These are phyloP conservation scores for Pseudochaenichthys georgianus DNA, from an alignment of 2,797 vertebrate species.

Conservation along the genomic window DNA sequence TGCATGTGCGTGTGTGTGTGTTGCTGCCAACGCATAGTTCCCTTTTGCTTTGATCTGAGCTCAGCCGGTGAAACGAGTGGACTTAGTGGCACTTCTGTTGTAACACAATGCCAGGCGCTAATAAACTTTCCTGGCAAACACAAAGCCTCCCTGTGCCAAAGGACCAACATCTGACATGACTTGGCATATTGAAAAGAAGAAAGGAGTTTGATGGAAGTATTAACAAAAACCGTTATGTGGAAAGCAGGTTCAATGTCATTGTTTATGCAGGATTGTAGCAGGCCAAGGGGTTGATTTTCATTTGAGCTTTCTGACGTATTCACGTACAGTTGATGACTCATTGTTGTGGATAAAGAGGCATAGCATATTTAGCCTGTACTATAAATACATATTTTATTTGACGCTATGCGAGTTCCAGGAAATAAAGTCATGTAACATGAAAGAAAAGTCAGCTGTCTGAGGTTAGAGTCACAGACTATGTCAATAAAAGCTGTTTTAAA, in stretches of 20 bases:
- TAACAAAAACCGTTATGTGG: constrained; percentile 19
- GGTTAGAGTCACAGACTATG: constrained; percentile 34
- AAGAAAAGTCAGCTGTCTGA: constrained; percentile 38
- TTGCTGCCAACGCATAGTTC: constrained; percentile 11
- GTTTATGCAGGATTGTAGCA: constrained; percentile 19
- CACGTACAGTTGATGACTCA: not conserved
- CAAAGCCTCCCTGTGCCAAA: constrained; percentile 47
- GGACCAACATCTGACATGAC: constrained; percentile 49
- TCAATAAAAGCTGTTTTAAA: constrained; percentile 58
- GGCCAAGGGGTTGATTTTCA: not conserved
- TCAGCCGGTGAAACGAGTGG: constrained; percentile 55
- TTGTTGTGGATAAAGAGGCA: constrained; percentile 1
- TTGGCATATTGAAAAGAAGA: constrained; percentile 28
- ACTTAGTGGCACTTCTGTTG: constrained; percentile 51
- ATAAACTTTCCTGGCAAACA: constrained; percentile 72
- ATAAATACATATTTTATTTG: constrained; percentile 27
- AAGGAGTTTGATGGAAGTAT: constrained; percentile 32
- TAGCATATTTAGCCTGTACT: constrained; percentile 21
- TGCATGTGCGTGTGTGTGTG: not conserved
- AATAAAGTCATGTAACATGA: constrained; percentile 43
- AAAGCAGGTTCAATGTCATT: constrained; percentile 36
- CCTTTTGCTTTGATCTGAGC: constrained; percentile 57
- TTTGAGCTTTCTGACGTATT: not conserved
- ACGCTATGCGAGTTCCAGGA: constrained; percentile 28
- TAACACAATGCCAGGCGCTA: constrained; percentile 52